Percentiles rank a stretch among this genome's conserved stretches.
These are phyloP conservation scores for Parauchenoglanis ngamensis DNA, from an alignment of 2,797 vertebrate species.

Conservation along the genomic window DNA sequence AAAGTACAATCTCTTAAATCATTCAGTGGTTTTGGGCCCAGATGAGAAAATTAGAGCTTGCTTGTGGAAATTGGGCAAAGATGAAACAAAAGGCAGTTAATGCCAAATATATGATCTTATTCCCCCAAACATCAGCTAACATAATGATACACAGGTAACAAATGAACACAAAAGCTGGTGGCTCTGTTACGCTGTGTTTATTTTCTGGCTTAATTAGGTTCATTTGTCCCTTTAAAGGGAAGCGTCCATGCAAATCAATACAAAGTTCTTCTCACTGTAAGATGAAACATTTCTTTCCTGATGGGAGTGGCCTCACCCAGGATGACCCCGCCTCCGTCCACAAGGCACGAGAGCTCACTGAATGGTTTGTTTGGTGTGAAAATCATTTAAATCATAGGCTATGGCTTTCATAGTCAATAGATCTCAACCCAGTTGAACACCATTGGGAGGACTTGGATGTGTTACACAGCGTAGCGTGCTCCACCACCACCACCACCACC, in stretches of 20 bases:
- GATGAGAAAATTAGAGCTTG: neutral
- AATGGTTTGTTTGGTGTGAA: neutral
- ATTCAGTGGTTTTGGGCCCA: neutral
- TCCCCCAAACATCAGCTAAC: neutral
- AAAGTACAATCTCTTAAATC: neutral
- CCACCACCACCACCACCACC: neutral
- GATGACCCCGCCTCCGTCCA: neutral
- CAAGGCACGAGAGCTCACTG: neutral
- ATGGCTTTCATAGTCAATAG: neutral
- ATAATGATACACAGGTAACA: neutral
- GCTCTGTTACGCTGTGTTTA: neutral
- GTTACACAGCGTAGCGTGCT: neutral
- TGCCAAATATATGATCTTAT: neutral
- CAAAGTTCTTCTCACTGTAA: neutral
- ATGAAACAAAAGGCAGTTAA: neutral
- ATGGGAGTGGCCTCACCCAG: neutral
- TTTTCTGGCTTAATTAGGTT: neutral
- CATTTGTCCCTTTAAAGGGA: neutral
- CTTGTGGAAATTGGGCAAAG: neutral
- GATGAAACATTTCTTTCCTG: neutral
- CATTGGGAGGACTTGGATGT: neutral
- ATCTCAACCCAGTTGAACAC: neutral
- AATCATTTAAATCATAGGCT: neutral
- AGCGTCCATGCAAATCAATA: neutral
- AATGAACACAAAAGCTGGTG: neutral